phyloP scores from a whole-genome alignment of 2,888 invertebrate genomes.

The Dione juno region DNA sequence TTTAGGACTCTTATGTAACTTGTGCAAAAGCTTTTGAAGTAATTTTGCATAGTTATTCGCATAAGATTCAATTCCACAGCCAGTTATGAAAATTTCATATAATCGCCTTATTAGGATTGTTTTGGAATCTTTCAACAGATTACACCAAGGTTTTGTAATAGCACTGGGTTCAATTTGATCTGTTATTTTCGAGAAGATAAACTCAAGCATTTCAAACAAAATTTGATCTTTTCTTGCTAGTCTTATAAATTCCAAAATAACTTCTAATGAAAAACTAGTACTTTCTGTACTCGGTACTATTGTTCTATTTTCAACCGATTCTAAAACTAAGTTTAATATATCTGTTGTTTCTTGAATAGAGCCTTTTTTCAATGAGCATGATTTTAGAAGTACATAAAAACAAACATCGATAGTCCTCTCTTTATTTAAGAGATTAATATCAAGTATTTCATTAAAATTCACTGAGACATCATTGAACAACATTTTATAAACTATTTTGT shows the following conservation, averaged over 20 bases:
- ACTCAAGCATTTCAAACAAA: slow-evolving; percentile 82
- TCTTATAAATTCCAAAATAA: slow-evolving; percentile 64
- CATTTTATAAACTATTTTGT: slow-evolving; percentile 61
- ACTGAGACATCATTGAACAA: slow-evolving; percentile 60
- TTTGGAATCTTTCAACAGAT: slow-evolving; percentile 68
- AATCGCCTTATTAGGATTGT: slow-evolving; percentile 69
- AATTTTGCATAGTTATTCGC: slow-evolving; percentile 66
- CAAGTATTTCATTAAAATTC: slow-evolving; percentile 60
- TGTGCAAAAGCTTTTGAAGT: slow-evolving; percentile 74
- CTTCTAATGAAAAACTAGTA: slow-evolving; percentile 58
- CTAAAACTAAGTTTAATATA: slow-evolving; percentile 71
- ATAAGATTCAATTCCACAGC: slow-evolving; percentile 70
- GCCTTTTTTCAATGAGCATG: slow-evolving; percentile 67
- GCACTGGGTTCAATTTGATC: slow-evolving; percentile 69
- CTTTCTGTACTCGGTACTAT: slow-evolving; percentile 62
- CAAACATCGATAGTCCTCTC: slow-evolving; percentile 64
- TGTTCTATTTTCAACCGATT: slow-evolving; percentile 66
- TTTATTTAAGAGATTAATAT: slow-evolving; percentile 61
- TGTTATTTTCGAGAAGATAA: slow-evolving; percentile 79
- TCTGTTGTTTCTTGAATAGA: slow-evolving; percentile 65
- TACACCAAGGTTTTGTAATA: slow-evolving; percentile 71
- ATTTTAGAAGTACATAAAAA: slow-evolving; percentile 73
- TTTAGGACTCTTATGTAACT: slow-evolving; percentile 67
- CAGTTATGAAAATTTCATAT: slow-evolving; percentile 78
- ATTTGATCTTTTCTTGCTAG: slow-evolving; percentile 73